Base-by-base conservation (phyloP, 2,113 vertebrate genomes). In the Hiodon tergisus region DNA sequence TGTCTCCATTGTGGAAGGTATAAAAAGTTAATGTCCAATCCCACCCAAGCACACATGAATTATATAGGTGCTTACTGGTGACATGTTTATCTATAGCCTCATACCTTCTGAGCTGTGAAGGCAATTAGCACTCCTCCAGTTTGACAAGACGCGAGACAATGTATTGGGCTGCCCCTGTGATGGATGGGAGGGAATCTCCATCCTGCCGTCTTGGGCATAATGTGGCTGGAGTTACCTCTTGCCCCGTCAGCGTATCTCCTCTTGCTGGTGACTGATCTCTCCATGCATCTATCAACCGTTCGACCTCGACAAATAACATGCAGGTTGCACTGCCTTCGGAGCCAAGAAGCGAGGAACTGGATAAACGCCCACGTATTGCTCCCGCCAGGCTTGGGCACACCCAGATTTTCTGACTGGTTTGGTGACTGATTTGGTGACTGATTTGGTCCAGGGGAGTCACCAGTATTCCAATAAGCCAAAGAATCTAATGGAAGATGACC, bases 1-100 rank as follows among this genome's bases (percentile, higher is more conserved):
- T 51, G 65, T 75, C 67, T 58, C 73, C 73, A 75, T 67, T 68
- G 73, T 75, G 54, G 46, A 75, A 67, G 65, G 54, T 51, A 75
- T 75, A 75, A 75, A 74, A 68, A 75, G 54, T 5, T 59, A 75
- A 67, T 59, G 54, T 67, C 55, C 73, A 68, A 17, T 57, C 31
- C 52, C 63, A 67, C 65, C 53, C 4, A 67, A 51, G 54, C 46
- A 67, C 65, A 59, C 65, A 67, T 75, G 65, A 75, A 75, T 68
- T 68, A 75, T 57, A 75, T 55, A 51, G 65, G 65, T 75, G 73
- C 73, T 75, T 68, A 75, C 10, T 3, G 54, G 46, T 68, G 73
- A 75, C 65, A 59, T 68, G 53, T 68, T 75, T 68, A 75, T 75
- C 73, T 59, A 53, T 59, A 59, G 50, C 73, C 54, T 65, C 65